These are phyloP conservation scores for Hydropsyche betteni DNA, from an alignment of 2,888 invertebrate genomes.

Conservation along the genomic window DNA sequence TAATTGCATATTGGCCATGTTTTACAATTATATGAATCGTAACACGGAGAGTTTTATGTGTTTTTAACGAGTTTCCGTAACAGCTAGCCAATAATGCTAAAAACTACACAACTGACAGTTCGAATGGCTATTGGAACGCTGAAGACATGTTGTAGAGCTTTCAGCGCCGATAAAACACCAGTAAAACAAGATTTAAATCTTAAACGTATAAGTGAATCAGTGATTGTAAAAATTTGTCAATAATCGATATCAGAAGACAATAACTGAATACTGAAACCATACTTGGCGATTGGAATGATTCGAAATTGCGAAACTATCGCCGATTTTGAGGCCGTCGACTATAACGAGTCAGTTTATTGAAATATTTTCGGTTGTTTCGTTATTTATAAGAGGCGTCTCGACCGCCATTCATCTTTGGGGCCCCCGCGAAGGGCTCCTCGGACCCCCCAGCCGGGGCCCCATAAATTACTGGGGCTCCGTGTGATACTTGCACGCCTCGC, in stretches of 20 bases:
- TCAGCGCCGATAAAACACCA: no score
- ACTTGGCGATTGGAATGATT: no score
- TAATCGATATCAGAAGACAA: no score
- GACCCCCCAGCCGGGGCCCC: conserved; percentile 29
- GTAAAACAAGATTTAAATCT: no score
- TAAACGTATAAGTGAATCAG: no score
- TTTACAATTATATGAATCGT: not conserved
- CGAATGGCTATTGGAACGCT: not conserved
- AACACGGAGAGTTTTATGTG: not conserved
- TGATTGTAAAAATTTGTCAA: no score
- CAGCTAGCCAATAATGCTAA: not conserved
- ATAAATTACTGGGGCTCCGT: conserved; percentile 32
- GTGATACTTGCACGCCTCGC: conserved; percentile 33
- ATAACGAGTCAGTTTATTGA: conserved; percentile 2
- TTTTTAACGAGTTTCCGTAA: conserved; percentile 6
- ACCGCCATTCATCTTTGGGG: conserved; percentile 40
- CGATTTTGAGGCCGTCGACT: no score
- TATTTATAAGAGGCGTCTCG: conserved; percentile 39
- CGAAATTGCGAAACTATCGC: no score
- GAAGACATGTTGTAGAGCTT: no score
- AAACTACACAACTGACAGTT: conserved; percentile 15
- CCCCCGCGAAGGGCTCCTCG: conserved; percentile 29
- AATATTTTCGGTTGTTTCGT: conserved; percentile 31
- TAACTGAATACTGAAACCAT: no score
- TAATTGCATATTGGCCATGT: conserved; percentile 6